Evolutionary conservation across 2,888 invertebrate genomes (phyloP).

Genomic region (Drosophila nigricruria): DNA sequence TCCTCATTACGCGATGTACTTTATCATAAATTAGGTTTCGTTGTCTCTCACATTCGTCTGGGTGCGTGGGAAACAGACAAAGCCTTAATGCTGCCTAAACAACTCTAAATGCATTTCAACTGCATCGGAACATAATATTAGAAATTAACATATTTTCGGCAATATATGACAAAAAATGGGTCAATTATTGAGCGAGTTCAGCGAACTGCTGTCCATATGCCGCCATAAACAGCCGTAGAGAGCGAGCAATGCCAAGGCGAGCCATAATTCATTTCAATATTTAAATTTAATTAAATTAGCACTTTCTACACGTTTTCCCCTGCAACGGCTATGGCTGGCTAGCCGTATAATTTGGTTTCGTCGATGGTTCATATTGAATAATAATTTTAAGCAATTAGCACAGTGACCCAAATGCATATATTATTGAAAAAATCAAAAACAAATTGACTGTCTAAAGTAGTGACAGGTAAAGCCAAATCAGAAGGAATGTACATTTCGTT

Average conservation of each 20-base stretch:
- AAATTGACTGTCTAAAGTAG: neutral
- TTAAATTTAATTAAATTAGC: constrained; percentile 75
- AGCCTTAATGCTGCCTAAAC: neutral
- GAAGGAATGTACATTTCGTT: neutral
- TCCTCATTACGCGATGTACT: constrained; percentile 26
- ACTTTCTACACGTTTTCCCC: constrained; percentile 66
- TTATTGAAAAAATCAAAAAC: constrained; percentile 29
- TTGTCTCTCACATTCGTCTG: neutral
- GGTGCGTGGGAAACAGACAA: neutral
- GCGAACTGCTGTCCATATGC: constrained; percentile 42
- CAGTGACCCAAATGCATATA: constrained; percentile 67
- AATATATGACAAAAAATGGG: constrained; percentile 29
- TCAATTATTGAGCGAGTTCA: constrained; percentile 52
- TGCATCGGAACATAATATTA: constrained; percentile 3
- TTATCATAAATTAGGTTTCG: constrained; percentile 5
- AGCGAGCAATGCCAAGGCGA: constrained; percentile 31
- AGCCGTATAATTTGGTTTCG: constrained; percentile 13
- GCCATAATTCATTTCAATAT: constrained; percentile 55
- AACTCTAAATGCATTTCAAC: constrained; percentile 10
- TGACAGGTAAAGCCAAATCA: constrained; percentile 2
- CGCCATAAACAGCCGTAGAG: constrained; percentile 10
- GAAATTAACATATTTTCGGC: constrained; percentile 6
- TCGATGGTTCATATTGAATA: constrained; percentile 67
- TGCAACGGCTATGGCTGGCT: constrained; percentile 13
- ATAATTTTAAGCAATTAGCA: constrained; percentile 76